A percentile compares a stretch with the other conserved stretches of the same genome.
Evolutionary conservation across 2,888 invertebrate species (phyloP).

Genomic region (Melanargia galathea): DNA sequence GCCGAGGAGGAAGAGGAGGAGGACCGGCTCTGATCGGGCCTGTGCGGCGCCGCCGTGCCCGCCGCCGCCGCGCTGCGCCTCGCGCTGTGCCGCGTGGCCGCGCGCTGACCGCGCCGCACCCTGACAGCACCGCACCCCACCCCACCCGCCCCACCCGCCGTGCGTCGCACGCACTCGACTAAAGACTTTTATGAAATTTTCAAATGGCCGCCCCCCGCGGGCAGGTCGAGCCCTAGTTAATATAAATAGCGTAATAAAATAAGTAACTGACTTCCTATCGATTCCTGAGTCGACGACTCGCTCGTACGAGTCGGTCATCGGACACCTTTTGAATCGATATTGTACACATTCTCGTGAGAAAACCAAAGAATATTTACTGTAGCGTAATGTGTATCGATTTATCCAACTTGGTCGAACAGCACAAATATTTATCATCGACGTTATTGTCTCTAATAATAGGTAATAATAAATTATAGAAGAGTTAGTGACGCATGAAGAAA

Average conservation of each 20-base stretch:
- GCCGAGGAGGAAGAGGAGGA: slow-evolving; percentile 92
- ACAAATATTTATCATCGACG: slow-evolving; percentile 65
- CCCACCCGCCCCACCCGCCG: slow-evolving; percentile 41
- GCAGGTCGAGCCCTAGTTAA: slow-evolving; percentile 63
- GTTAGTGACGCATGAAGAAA: slow-evolving; percentile 50
- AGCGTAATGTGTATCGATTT: slow-evolving; percentile 46
- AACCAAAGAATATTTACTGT: slow-evolving; percentile 44
- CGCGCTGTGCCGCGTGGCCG: slow-evolving; percentile 71
- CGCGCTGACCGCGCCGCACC: slow-evolving; percentile 49
- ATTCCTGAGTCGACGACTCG: slow-evolving; percentile 70
- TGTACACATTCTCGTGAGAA: slow-evolving; percentile 28
- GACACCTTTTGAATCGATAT: slow-evolving; percentile 40
- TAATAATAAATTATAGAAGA: slow-evolving; percentile 66
- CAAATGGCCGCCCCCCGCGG: slow-evolving; percentile 56
- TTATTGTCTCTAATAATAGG: slow-evolving; percentile 69
- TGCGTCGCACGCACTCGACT: slow-evolving; percentile 48
- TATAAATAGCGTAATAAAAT: slow-evolving; percentile 75
- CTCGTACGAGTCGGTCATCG: slow-evolving; percentile 52
- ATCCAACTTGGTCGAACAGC: slow-evolving; percentile 52
- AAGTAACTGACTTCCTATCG: slow-evolving; percentile 80
- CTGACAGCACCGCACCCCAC: slow-evolving; percentile 39
- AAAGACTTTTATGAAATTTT: slow-evolving; percentile 71
- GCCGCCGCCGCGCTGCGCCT: slow-evolving; percentile 71
- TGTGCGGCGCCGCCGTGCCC: slow-evolving; percentile 79
- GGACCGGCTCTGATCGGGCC: slow-evolving; percentile 84